phyloP scores from a whole-genome alignment of 2,797 vertebrate species.

The Acanthurus tractus region DNA sequence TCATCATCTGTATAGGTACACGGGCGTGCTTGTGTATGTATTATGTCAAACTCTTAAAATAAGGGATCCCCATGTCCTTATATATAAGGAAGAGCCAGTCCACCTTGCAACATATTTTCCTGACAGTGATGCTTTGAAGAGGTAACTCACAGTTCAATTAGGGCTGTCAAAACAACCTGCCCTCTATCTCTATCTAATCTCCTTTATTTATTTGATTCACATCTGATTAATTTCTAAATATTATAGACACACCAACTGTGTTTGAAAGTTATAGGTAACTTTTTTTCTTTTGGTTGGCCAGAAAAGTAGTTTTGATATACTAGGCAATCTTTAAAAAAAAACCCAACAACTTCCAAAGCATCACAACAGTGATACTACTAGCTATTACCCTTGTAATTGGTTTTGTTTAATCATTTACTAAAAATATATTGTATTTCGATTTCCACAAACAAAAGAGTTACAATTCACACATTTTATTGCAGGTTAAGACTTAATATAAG shows the following conservation, averaged over 20 bases:
- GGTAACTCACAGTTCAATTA: not conserved
- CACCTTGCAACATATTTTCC: slow-evolving; percentile 30
- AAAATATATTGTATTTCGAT: too few relatives aligned
- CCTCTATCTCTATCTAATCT: not conserved
- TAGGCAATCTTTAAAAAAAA: not conserved
- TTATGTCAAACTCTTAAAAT: not conserved
- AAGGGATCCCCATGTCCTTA: not conserved
- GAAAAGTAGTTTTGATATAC: not conserved
- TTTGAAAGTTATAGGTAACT: not conserved
- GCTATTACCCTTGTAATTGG: not conserved
- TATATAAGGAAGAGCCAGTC: not conserved
- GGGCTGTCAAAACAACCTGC: slow-evolving; percentile 43
- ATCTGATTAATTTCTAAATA: not conserved
- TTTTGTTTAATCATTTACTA: not conserved
- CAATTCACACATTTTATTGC: not conserved
- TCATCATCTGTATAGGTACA: not conserved
- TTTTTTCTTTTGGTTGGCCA: not conserved
- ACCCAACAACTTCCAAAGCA: not conserved
- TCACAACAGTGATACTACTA: too few relatives aligned
- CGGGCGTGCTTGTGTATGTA: not conserved
- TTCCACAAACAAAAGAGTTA: not conserved
- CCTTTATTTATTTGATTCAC: not conserved
- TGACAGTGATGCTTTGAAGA: slow-evolving; percentile 45
- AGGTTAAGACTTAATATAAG: not conserved
- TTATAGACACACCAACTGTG: not conserved